Percentiles rank a stretch among this genome's conserved stretches.
Conservation (phyloP, 1,140 invertebrate species). For the Papilio glaucus region DNA sequence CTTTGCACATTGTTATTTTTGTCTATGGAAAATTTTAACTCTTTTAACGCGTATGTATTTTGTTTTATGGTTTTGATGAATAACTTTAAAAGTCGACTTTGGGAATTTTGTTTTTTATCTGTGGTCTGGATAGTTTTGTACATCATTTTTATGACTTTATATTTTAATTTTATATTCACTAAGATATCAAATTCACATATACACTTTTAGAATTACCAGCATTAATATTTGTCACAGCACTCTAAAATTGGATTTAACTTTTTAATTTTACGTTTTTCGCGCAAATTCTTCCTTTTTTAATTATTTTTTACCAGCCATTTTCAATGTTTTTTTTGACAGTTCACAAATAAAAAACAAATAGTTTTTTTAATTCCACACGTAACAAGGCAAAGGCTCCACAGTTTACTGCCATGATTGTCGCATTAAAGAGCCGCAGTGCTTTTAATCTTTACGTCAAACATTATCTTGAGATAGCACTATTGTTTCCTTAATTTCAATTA, state of each 20-base stretch:
- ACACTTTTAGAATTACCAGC: background rate
- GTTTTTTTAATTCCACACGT: background rate
- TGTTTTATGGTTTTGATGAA: constrained; percentile 69
- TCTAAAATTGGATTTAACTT: background rate
- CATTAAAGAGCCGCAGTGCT: constrained; percentile 35
- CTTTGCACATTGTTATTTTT: constrained; percentile 50
- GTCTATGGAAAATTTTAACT: constrained; percentile 65
- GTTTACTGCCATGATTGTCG: constrained; percentile 30
- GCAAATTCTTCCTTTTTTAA: too few species aligned
- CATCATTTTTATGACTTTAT: constrained; percentile 50
- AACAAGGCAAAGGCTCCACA: background rate
- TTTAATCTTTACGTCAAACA: constrained; percentile 37
- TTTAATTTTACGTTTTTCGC: background rate
- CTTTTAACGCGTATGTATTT: constrained; percentile 68
- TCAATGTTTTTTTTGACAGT: background rate
- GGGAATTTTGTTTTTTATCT: constrained; percentile 48
- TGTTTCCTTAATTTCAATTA: constrained; percentile 47
- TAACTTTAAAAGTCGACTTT: constrained; percentile 60
- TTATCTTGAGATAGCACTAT: constrained; percentile 47
- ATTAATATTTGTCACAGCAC: background rate
- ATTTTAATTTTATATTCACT: constrained; percentile 30
- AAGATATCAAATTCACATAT: background rate
- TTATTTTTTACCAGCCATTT: background rate
- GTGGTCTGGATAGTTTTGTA: constrained; percentile 37
- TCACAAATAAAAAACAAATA: background rate